Conservation (phyloP, 2,888 invertebrate genomes). For the Thelaira solivaga region DNA sequence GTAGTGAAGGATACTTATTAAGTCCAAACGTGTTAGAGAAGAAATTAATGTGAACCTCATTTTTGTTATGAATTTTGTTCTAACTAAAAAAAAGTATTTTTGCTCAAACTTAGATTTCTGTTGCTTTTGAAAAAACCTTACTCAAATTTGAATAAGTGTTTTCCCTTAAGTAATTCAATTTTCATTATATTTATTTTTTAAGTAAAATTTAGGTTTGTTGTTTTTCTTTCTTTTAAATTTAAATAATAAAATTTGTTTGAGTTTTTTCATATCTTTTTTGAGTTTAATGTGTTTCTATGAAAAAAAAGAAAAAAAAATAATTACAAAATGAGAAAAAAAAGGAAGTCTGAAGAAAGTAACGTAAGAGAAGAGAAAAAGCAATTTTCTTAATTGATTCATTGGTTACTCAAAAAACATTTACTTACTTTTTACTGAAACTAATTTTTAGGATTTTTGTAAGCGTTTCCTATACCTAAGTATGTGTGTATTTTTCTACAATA, state of each 20-base stretch:
- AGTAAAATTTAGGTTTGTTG: background rate
- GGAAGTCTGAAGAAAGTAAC: background rate
- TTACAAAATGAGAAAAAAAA: background rate
- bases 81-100: too few species aligned
- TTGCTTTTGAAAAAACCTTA: too few species aligned
- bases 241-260: background rate
- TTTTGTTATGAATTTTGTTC: too few species aligned
- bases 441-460: background rate
- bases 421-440: background rate
- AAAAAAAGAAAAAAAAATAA: background rate
- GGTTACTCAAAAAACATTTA: conserved; percentile 51
- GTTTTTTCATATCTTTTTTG: background rate
- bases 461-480: background rate
- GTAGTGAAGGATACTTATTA: too few species aligned
- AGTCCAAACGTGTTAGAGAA: too few species aligned
- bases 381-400: conserved; percentile 66
- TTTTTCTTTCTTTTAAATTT: background rate
- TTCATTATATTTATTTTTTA: background rate
- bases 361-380: conserved; percentile 52
- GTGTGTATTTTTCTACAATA: background rate
- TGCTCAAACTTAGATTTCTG: too few species aligned
- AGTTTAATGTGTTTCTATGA: background rate
- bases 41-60: too few species aligned
- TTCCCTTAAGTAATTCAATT: background rate
- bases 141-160: too few species aligned